These are phyloP conservation scores for Alloplasta piceator DNA, from an alignment of 2,888 invertebrate species.

Conservation along the genomic window DNA sequence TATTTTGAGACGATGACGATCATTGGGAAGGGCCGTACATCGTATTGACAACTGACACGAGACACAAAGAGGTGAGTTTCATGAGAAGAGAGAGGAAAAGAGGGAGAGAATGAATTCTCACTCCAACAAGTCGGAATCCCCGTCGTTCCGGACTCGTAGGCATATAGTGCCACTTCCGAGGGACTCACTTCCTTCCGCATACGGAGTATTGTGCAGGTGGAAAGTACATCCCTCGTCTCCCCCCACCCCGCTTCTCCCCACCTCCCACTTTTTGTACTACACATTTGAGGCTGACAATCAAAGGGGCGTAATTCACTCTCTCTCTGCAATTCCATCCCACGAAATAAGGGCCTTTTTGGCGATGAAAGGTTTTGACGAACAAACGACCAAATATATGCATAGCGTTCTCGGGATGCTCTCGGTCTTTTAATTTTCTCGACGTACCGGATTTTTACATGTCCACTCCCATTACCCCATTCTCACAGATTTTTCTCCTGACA, in stretches of 20 bases:
- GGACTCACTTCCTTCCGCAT: conserved; percentile 80
- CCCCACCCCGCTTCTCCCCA: background rate
- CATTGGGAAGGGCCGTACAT: conserved; percentile 13
- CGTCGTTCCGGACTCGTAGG: conserved; percentile 63
- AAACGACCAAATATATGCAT: background rate
- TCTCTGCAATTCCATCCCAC: no score
- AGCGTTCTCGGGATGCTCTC: no score
- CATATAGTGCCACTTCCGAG: conserved; percentile 77
- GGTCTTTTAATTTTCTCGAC: conserved; percentile 46
- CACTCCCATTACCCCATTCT: conserved; percentile 56
- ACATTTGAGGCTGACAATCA: no score
- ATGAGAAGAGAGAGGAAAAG: conserved; percentile 21
- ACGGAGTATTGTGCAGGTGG: conserved; percentile 62
- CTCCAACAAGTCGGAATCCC: conserved; percentile 11
- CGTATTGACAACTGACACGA: conserved; percentile 3
- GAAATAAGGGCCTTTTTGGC: no score
- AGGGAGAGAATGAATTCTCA: conserved; percentile 62
- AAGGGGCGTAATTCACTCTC: no score
- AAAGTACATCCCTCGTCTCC: conserved; percentile 55
- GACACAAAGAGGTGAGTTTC: conserved; percentile 27
- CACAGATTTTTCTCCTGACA: conserved; percentile 39
- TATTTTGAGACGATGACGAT: background rate
- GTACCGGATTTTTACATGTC: conserved; percentile 38
- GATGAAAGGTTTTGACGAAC: no score
- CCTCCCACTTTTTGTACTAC: no score